phyloP scores from a whole-genome alignment of 2,888 invertebrate genomes.

The Beris morrisii region DNA sequence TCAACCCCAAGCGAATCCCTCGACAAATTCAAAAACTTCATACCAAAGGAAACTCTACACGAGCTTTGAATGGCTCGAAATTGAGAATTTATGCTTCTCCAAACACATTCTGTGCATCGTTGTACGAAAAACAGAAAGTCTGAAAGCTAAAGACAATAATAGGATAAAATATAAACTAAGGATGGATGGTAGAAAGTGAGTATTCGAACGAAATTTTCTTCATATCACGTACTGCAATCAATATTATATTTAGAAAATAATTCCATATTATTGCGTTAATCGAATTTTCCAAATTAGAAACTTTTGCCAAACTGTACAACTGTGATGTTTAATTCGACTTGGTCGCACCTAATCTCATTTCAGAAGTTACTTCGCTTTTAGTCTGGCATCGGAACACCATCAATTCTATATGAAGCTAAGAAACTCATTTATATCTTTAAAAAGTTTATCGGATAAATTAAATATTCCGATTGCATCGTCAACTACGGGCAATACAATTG shows the following conservation, averaged over 20 bases:
- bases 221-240: background rate
- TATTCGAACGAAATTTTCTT: conserved; percentile 31
- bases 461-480: conserved; percentile 56
- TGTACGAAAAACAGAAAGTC: conserved; percentile 58
- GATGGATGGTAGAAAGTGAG: conserved; percentile 73
- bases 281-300: no score
- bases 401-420: conserved; percentile 73
- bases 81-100: conserved; percentile 75
- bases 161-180: conserved; percentile 71
- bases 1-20: conserved; percentile 24
- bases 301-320: background rate
- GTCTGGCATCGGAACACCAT: conserved; percentile 76
- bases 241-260: no score
- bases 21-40: conserved; percentile 42
- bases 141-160: conserved; percentile 61
- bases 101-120: conserved; percentile 71
- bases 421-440: conserved; percentile 70
- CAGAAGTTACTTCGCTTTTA: conserved; percentile 73
- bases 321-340: background rate
- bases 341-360: conserved; percentile 31
- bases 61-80: conserved; percentile 69
- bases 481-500: background rate
- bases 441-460: conserved; percentile 64
- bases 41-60: conserved; percentile 55
- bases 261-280: no score